Conservation (phyloP, 2,113 vertebrate genomes). For the Microtus pennsylvanicus region DNA sequence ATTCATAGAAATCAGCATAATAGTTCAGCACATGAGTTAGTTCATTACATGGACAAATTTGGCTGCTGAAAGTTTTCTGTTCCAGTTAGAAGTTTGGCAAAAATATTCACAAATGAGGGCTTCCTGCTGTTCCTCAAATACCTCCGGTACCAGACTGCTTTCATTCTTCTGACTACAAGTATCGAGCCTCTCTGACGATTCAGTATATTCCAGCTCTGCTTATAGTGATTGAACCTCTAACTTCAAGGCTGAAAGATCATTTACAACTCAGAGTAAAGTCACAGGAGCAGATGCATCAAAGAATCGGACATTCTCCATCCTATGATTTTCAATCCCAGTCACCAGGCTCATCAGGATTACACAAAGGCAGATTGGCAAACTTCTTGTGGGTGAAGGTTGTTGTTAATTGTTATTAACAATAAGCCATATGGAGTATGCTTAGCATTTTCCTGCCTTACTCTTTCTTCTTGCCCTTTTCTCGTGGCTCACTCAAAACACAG, state of each 20-base stretch:
- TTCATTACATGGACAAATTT: slow-evolving; percentile 75
- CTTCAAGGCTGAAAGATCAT: slow-evolving; percentile 26
- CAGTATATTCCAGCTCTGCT: neutral
- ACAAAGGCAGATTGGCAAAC: neutral
- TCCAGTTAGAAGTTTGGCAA: slow-evolving; percentile 71
- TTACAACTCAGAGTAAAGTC: neutral
- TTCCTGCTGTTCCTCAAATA: slow-evolving; percentile 48
- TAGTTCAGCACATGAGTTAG: slow-evolving; percentile 51
- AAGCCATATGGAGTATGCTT: neutral
- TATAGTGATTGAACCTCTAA: neutral
- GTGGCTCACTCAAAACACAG: neutral
- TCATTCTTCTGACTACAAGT: neutral
- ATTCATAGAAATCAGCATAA: slow-evolving; percentile 77
- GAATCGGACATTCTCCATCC: neutral
- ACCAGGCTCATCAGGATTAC: neutral
- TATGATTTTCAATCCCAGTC: neutral
- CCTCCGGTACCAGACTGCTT: neutral
- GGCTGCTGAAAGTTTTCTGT: slow-evolving; percentile 57
- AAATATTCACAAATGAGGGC: slow-evolving; percentile 61
- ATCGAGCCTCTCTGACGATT: neutral
- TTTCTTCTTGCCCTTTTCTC: neutral
- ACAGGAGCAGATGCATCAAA: slow-evolving; percentile 1
- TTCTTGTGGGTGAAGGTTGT: neutral
- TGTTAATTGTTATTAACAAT: neutral
- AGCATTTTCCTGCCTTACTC: neutral